Conservation (phyloP, 2,113 vertebrate genomes). For the Myiagra hebetior region DNA sequence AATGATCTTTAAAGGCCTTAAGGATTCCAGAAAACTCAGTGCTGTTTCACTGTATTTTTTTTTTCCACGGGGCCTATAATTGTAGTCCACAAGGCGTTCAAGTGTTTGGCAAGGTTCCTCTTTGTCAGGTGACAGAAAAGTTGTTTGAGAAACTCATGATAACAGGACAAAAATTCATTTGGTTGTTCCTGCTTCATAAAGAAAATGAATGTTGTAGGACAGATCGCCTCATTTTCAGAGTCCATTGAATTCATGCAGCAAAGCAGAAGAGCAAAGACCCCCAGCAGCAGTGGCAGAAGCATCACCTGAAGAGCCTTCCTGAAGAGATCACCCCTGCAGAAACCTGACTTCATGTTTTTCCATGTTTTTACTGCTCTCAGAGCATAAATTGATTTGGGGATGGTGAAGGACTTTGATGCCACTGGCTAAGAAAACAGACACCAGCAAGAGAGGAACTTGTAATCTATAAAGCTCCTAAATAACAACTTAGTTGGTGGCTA, state of each 20-base stretch:
- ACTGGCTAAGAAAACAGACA: background rate
- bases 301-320: background rate
- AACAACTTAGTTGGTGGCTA: background rate
- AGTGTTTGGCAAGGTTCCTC: background rate
- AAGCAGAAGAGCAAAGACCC: background rate
- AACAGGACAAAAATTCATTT: background rate
- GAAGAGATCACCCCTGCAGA: background rate
- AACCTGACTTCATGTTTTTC: background rate
- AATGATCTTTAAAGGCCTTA: background rate
- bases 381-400: background rate
- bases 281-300: background rate
- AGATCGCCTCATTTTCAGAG: background rate
- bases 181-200: background rate
- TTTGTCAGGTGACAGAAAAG: background rate
- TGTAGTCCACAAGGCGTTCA: background rate
- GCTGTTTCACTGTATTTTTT: background rate
- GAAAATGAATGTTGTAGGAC: background rate
- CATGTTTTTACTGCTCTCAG: background rate
- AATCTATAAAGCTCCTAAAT: background rate
- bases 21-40: background rate
- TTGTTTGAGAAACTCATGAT: background rate
- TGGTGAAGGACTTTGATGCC: background rate
- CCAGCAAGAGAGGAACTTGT: background rate
- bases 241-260: background rate
- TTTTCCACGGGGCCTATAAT: background rate